Evolutionary conservation across 1,140 invertebrate genomes (phyloP).

Genomic region (Megalopta genalis): DNA sequence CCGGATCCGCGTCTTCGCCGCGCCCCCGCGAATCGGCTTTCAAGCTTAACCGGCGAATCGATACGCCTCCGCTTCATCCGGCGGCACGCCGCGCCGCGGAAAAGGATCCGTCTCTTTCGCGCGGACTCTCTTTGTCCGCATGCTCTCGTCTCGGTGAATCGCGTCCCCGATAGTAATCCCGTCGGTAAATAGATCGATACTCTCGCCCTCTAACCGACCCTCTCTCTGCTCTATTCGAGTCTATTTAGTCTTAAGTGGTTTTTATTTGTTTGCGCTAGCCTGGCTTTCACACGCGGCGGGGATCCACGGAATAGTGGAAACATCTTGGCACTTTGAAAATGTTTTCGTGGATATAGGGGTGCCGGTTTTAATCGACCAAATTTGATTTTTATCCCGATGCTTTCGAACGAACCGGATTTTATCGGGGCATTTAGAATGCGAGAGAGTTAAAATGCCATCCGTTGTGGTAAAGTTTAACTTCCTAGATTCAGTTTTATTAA

Average conservation of each 20-base stretch:
- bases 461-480: too few species aligned
- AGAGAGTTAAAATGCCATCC: too few species aligned
- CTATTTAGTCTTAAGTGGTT: not conserved
- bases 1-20: conserved; percentile 45
- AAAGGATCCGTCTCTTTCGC: conserved; percentile 10
- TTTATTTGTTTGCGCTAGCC: not conserved
- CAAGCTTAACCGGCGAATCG: conserved; percentile 51
- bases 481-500: too few species aligned
- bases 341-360: too few species aligned
- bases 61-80: conserved; percentile 33
- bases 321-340: too few species aligned
- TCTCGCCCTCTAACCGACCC: not conserved
- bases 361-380: too few species aligned
- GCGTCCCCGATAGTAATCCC: not conserved
- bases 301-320: too few species aligned
- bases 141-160: not conserved
- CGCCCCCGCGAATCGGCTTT: conserved; percentile 53
- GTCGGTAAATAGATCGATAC: not conserved
- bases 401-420: too few species aligned
- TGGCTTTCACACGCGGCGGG: too few species aligned
- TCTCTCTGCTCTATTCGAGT: not conserved
- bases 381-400: too few species aligned
- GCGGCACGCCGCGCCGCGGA: conserved; percentile 9
- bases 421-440: too few species aligned
- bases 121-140: not conserved